A percentile compares a stretch with the other conserved stretches of the same genome.
Conservation (phyloP, 2,113 vertebrate genomes). For the Chaenogobius annularis region DNA sequence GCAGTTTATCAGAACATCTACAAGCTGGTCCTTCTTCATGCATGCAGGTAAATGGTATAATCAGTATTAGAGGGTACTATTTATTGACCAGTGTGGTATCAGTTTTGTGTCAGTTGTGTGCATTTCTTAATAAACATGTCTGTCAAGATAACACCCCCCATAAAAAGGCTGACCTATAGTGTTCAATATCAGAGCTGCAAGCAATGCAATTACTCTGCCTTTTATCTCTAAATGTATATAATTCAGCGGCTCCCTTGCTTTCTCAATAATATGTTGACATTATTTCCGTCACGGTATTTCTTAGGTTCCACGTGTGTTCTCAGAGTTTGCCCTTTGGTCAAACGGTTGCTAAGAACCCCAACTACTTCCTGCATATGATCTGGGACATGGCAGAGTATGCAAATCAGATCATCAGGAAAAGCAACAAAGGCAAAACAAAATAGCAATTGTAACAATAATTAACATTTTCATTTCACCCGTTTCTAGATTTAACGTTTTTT, state of each 20-base stretch:
- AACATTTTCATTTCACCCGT: neutral
- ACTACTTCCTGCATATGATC: constrained; percentile 84
- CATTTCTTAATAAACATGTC: neutral
- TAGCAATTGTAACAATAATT: neutral
- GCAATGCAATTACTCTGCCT: neutral
- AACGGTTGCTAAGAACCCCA: constrained; percentile 79
- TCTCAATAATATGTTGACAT: neutral
- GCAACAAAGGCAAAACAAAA: constrained; percentile 80
- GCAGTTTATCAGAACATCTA: constrained; percentile 85
- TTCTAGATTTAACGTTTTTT: neutral
- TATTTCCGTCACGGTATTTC: neutral
- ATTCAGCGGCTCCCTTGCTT: neutral
- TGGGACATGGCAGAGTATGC: constrained; percentile 70
- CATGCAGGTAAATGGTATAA: constrained; percentile 80
- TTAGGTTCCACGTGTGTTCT: constrained; percentile 89
- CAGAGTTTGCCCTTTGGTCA: constrained; percentile 86
- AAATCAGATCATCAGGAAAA: constrained; percentile 71
- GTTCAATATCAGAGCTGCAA: constrained; percentile 8
- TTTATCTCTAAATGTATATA: constrained; percentile 28
- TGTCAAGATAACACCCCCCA: constrained; percentile 1
- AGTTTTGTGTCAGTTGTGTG: neutral
- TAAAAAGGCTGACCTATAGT: neutral
- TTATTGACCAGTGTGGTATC: neutral
- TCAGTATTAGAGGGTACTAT: neutral
- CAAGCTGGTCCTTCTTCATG: constrained; percentile 90